Conservation (phyloP, 2,888 invertebrate species). For the Salticus scenicus region DNA sequence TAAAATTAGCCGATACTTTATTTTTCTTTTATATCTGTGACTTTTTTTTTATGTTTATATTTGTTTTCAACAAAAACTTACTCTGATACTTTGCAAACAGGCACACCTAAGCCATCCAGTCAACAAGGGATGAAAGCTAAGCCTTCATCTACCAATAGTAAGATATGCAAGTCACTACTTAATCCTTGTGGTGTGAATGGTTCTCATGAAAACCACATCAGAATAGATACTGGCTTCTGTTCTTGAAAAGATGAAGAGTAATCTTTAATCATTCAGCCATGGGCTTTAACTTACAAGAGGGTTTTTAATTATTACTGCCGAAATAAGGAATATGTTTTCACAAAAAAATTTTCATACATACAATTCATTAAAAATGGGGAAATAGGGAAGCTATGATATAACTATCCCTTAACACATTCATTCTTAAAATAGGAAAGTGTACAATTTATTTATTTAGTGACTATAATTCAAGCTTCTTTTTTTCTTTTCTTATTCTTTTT, state of each 20-base stretch:
- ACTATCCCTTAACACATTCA: no score
- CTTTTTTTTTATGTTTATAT: background rate
- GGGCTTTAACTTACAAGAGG: no score
- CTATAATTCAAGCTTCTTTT: no score
- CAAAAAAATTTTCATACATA: no score
- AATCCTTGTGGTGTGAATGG: background rate
- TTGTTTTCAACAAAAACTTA: constrained; percentile 39
- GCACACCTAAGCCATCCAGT: constrained; percentile 31
- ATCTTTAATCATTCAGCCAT: background rate
- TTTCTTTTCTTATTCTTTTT: no score
- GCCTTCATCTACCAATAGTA: constrained; percentile 30
- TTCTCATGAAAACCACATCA: background rate
- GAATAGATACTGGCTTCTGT: constrained; percentile 1
- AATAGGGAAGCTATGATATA: no score
- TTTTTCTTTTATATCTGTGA: background rate
- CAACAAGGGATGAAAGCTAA: constrained; percentile 30
- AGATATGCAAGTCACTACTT: constrained; percentile 15
- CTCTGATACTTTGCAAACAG: constrained; percentile 25
- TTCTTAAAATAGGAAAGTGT: no score
- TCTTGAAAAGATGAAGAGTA: background rate
- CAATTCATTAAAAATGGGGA: no score
- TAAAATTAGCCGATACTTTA: no score
- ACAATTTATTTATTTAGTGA: no score
- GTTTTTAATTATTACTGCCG: no score
- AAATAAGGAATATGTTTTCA: no score